phyloP scores from a whole-genome alignment of 2,888 invertebrate species.

The Heteromurus nitidus region DNA sequence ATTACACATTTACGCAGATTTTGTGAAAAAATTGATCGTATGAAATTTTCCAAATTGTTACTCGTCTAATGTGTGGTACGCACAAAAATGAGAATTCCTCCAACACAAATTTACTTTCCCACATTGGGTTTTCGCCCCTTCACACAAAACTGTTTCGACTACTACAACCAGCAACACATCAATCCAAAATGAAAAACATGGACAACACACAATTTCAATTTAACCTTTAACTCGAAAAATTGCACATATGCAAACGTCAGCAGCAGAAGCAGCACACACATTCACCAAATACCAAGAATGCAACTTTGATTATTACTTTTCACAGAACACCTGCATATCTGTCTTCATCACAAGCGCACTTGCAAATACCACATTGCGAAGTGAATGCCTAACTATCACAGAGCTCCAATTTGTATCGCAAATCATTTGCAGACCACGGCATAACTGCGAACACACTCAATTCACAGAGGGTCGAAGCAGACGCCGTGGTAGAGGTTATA shows the following conservation, averaged over 20 bases:
- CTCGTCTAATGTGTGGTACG: too few relatives aligned
- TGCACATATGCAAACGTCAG: neutral
- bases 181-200: constrained; percentile 36
- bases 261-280: neutral
- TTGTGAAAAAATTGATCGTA: too few relatives aligned
- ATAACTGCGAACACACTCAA: too few relatives aligned
- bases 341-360: neutral
- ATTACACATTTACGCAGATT: too few relatives aligned
- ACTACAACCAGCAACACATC: constrained; percentile 31
- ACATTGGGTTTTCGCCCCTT: neutral
- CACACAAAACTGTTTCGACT: too few relatives aligned
- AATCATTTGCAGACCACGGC: neutral
- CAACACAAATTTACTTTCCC: neutral
- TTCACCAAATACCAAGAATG: neutral
- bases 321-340: neutral
- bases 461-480: neutral
- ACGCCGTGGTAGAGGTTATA: too few relatives aligned
- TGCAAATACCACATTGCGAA: neutral
- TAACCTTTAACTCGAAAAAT: constrained; percentile 13
- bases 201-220: constrained; percentile 44
- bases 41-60: too few relatives aligned
- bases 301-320: neutral
- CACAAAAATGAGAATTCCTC: neutral
- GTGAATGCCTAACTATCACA: neutral
- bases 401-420: neutral